Base-by-base conservation (phyloP, 2,797 vertebrate species). In the Pogoniulus pusillus region DNA sequence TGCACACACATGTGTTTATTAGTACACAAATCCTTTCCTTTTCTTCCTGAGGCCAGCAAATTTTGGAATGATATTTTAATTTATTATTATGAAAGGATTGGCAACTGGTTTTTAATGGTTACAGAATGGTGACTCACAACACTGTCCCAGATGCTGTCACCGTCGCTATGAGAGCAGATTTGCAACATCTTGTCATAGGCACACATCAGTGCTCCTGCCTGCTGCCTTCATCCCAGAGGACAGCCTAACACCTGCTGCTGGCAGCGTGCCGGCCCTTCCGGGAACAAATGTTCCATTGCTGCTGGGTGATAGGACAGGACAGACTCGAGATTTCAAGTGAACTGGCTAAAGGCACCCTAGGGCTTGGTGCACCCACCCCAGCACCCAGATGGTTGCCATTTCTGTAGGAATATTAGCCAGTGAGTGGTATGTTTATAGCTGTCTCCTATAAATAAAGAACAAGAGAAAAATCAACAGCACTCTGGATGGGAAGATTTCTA, bases 191-290 rank as follows among this genome's bases (percentile, higher is more conserved):
- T 98, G 97, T 98, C 97, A 91, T 41, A 94, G 97, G 97, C 98
- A 98, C 97, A 98, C 98, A 98, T 98, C 98, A 98, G 97, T 98
- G 98, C 98, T 97, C 97, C 94, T 80, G 97, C 98, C 98, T 98
- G 98, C 98, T 98, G 98, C 97, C 97, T 97, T 91, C 96, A 95
- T 98, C 98, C 97, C 97, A 97, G 98, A 98, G 98, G 97, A 98
- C 96, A 97, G 98, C 97, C 96, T 97, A 96, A 98, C 98, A 98
- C 98, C 98, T 98, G 98, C 98, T 98, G 97, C 97, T 98, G 98
- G 98, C 98, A 98, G 96, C 55, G 89, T 63, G 96, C 97, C 96
- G 86, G 95, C 89, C 98, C 97, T 97, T 97, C 93, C 66, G 98
- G 97, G 97, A 98, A 97, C 97, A 97, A 98, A 97, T 97, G 98